Evolutionary conservation across 37 sponge, comb jelly and placozoan genomes (phyloP), one percentile per base, ranked within the genome.

Genomic region (Chondrosia reniformis): DNA sequence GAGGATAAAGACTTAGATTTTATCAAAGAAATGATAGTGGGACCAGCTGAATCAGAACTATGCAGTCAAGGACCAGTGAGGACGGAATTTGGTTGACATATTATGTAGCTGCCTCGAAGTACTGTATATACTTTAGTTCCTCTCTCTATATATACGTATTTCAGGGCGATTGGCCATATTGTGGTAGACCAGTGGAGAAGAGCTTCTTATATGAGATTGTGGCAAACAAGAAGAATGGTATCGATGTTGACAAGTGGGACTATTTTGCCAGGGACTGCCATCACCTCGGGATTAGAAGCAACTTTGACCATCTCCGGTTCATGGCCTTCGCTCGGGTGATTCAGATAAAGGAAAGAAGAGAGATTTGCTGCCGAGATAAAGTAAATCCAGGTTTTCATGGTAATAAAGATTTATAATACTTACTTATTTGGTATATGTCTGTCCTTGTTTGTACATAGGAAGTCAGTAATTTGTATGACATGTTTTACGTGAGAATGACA

Each of bases 241-340:
- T 95, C 59, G 99, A 98, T 76, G 99, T 98, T 38, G 99, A 98
- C 74, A 98, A 98, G 80, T 98, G 97, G 92, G 99, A 98, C 79
- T 98, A 97, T 81, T 89, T 97, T 84, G 83, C 94, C 3, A 55
- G 99, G 34, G 99, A 97, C 63, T 92, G 93, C 42, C 86, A 97
- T 58, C 79, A 84, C 45, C 80, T 97, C 19, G 95, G 95, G 0
- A 89, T 97, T 9, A 79, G 88, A 15, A 89, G 80, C 59, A 95
- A 76, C 62, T 95, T 97, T 78, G 99, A 97, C 62, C 55, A 79
- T 74, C 46, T 61, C 45, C 63, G 96, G 17, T 86, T 64, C 67
- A 86, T 95, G 87, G 79, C 77, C 52, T 92, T 95, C 80, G 89
- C 82, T 21, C 46, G 96, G 21, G 96, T 92, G n/a, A 85, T 95